These are phyloP conservation scores for Notothenia coriiceps DNA, from an alignment of 2,113 vertebrate species.

Conservation along the genomic window DNA sequence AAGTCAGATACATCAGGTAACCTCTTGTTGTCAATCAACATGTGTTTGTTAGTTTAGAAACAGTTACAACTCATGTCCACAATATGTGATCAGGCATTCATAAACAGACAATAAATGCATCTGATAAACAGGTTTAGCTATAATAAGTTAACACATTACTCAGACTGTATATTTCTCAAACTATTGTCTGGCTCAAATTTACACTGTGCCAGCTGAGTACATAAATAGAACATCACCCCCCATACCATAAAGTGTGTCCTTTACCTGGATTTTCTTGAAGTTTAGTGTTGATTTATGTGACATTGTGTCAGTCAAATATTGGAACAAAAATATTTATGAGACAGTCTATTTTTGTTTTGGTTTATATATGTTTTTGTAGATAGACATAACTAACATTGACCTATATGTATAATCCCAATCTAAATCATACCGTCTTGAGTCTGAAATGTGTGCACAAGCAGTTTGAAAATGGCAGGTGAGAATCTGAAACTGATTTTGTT, in stretches of 20 bases:
- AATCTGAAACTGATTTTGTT: background rate
- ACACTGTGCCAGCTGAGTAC: slow-evolving; percentile 44
- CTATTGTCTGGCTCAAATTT: slow-evolving; percentile 16
- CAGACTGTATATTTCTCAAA: background rate
- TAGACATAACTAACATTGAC: no score
- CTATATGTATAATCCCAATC: no score
- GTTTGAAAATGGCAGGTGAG: slow-evolving; percentile 15
- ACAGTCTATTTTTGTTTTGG: background rate
- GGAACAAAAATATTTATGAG: background rate
- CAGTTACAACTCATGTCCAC: background rate
- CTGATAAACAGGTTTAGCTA: background rate
- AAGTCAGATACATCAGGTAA: background rate
- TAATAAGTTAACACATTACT: background rate
- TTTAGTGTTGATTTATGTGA: background rate
- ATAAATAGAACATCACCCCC: slow-evolving; percentile 52
- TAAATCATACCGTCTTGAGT: background rate
- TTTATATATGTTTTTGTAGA: background rate
- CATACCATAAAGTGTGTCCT: slow-evolving; percentile 6
- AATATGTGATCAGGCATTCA: background rate
- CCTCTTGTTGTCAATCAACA: background rate
- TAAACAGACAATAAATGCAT: background rate
- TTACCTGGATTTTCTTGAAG: background rate
- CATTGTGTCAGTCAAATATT: background rate
- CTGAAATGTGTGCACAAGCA: background rate
- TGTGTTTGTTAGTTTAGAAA: background rate